Percentiles rank a stretch among this genome's conserved stretches.
These are phyloP conservation scores for Caenorhabditis tropicalis DNA, from an alignment of 1,140 invertebrate genomes.

Conservation along the genomic window DNA sequence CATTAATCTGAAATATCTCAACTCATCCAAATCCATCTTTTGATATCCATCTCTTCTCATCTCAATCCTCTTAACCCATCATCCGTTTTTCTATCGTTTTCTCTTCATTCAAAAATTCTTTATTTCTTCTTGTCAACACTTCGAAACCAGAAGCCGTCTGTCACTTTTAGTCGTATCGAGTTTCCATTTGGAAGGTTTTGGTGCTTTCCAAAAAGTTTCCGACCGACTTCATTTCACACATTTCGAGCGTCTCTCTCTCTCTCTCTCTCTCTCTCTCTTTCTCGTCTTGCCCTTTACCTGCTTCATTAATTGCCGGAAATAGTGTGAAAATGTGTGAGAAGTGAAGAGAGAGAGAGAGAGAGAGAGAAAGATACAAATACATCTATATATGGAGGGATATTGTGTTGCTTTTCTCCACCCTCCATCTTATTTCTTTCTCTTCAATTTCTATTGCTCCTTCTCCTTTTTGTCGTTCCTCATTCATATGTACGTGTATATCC, in stretches of 20 bases:
- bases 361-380: not conserved
- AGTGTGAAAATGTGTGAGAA: not conserved
- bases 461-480: slow-evolving; percentile 5
- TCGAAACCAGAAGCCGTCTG: not conserved
- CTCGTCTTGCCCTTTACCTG: slow-evolving; percentile 22
- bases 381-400: not conserved
- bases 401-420: slow-evolving; percentile 5
- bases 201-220: slow-evolving; percentile 24
- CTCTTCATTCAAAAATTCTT: not conserved
- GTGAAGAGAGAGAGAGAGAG: not conserved
- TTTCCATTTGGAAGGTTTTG: not conserved
- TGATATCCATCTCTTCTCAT: not conserved
- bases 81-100: too few relatives aligned
- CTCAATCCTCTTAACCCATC: not conserved
- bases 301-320: slow-evolving; percentile 45
- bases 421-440: not conserved
- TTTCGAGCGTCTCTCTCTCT: not conserved
- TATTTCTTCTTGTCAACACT: not conserved
- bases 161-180: not conserved
- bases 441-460: not conserved
- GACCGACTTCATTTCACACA: slow-evolving; percentile 32
- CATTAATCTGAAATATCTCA: too few relatives aligned
- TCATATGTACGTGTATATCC: slow-evolving; percentile 36
- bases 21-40: not conserved
- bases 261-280: not conserved